Conservation (phyloP, 1,140 invertebrate genomes). For the Thaumatotibia leucotreta region DNA sequence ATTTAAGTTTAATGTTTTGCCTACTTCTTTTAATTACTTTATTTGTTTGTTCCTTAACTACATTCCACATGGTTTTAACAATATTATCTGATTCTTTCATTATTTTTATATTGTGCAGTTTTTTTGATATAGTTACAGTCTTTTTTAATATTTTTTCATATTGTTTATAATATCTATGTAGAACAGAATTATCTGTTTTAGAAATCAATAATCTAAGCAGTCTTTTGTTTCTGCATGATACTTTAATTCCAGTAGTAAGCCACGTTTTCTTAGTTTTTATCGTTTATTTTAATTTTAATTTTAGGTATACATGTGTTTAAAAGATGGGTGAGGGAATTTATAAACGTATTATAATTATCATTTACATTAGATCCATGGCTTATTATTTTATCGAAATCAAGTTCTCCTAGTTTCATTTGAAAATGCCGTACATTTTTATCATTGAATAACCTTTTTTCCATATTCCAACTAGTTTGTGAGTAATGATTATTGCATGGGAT, state of each 20-base stretch:
- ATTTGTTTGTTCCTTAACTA: background rate
- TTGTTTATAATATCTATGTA: background rate
- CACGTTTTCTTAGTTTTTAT: background rate
- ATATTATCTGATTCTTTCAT: background rate
- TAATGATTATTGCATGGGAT: background rate
- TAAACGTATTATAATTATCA: too few species aligned
- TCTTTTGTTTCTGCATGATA: background rate
- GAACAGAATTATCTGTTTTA: background rate
- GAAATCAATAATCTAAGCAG: background rate
- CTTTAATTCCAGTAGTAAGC: background rate
- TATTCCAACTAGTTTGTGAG: too few species aligned
- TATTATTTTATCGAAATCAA: too few species aligned
- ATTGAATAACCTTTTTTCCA: background rate
- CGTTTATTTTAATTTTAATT: background rate
- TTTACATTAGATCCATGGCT: too few species aligned
- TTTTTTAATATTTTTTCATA: background rate
- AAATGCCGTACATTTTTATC: background rate
- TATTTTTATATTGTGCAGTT: background rate
- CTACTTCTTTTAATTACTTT: background rate
- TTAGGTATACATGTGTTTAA: constrained; percentile 4
- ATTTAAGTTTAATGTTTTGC: background rate
- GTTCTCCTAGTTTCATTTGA: background rate
- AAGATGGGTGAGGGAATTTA: too few species aligned
- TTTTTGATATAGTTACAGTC: background rate
- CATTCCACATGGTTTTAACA: background rate